These are phyloP conservation scores for Clarias gariepinus DNA, from an alignment of 2,113 vertebrate species.

Conservation along the genomic window DNA sequence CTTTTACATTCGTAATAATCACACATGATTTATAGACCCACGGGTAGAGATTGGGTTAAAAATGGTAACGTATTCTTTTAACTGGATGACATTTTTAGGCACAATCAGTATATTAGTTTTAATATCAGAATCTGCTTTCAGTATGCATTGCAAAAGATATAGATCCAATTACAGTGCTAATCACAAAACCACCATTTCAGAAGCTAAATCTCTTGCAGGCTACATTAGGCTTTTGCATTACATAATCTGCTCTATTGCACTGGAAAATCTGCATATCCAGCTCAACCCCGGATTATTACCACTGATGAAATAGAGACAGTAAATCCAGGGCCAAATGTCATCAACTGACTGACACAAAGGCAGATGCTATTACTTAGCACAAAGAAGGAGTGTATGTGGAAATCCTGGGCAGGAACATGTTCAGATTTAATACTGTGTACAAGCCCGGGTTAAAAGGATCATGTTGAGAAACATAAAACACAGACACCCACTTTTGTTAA, in stretches of 20 bases:
- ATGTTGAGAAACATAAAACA: neutral
- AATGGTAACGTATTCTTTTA: neutral
- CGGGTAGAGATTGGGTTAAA: neutral
- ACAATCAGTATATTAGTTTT: neutral
- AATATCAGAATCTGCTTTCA: neutral
- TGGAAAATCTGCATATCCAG: constrained; percentile 21
- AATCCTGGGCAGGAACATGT: neutral
- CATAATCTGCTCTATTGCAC: constrained; percentile 3
- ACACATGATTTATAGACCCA: neutral
- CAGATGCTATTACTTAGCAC: constrained; percentile 8
- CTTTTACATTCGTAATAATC: neutral
- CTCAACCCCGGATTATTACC: constrained; percentile 9
- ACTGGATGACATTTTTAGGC: neutral
- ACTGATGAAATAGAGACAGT: constrained; percentile 14
- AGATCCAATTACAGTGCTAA: constrained; percentile 8
- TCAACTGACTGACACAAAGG: neutral
- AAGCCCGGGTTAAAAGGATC: neutral
- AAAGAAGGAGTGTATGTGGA: neutral
- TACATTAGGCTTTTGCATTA: constrained; percentile 13
- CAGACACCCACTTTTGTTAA: neutral
- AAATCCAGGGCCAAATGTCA: constrained; percentile 15
- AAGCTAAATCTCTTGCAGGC: constrained; percentile 12
- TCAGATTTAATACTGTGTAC: neutral
- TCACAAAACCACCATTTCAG: neutral
- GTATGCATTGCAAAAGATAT: neutral